Evolutionary conservation across 1,140 invertebrate genomes (phyloP).

Genomic region (Apis dorsata): DNA sequence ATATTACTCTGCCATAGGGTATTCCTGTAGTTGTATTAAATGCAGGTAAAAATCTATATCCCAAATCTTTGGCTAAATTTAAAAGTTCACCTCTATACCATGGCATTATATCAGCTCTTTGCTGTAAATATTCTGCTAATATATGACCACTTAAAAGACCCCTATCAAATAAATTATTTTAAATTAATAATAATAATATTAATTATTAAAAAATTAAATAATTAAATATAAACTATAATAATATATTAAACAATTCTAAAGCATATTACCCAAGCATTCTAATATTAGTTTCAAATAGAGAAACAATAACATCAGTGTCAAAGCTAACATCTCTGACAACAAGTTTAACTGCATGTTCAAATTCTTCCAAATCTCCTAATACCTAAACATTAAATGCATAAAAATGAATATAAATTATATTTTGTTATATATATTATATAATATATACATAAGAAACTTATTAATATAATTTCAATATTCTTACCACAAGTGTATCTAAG

Average conservation of each 20-base stretch:
- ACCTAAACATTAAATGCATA: slow-evolving; percentile 79
- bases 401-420: slow-evolving; percentile 20
- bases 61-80: slow-evolving; percentile 94
- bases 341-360: slow-evolving; percentile 93
- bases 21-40: slow-evolving; percentile 99
- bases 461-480: slow-evolving; percentile 63
- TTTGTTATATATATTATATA: slow-evolving; percentile 20
- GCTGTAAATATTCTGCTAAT: slow-evolving; percentile 90
- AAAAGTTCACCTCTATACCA: slow-evolving; percentile 97
- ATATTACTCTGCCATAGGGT: slow-evolving; percentile 92
- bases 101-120: slow-evolving; percentile 86
- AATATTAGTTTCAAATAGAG: slow-evolving; percentile 99
- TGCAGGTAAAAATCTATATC: slow-evolving; percentile 94
- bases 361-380: slow-evolving; percentile 95
- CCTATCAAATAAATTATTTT: slow-evolving; percentile 79
- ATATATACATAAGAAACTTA: slow-evolving; percentile 12
- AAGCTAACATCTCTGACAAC: slow-evolving; percentile 93
- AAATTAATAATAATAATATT: background rate
- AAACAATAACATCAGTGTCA: slow-evolving; percentile 97
- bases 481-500: slow-evolving; percentile 94
- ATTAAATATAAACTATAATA: background rate
- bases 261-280: slow-evolving; percentile 92
- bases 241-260: background rate
- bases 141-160: slow-evolving; percentile 97
- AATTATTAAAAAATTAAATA: slow-evolving; percentile 19